Evolutionary conservation across 2,113 vertebrate genomes (phyloP), one percentile per base, ranked within the genome.

Genomic region (Limnothrissa miodon): DNA sequence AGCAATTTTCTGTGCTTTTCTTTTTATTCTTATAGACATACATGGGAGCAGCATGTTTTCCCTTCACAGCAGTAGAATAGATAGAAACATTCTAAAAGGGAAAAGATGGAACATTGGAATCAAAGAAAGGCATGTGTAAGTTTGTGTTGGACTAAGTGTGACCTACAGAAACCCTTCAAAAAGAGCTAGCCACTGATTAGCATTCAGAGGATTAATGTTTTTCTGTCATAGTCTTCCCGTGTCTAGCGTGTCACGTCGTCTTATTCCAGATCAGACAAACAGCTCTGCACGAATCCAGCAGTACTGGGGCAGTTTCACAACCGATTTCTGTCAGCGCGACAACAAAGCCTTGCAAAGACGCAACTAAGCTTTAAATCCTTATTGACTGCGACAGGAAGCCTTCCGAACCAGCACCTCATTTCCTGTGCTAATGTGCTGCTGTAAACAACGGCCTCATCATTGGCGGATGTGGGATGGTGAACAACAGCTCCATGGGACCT

Each of bases 331-430:
- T 74, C 66, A 74, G 66, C 66, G 13, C 25, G 66, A 74, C 66
- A 74, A 17, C 66, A 74, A 74, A 74, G 66, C 66, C 66, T 48
- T 36, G 66, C 66, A 74, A 74, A 74, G 66, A 74, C 66, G 11
- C 66, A 36, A 74, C 66, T 74, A 74, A 74, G 66, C 66, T 74
- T 74, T 74, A 74, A 74, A 74, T 74, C 66, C 66, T 74, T 74
- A 74, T 74, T 74, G 66, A 74, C 66, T 36, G 66, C 66, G 66
- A 74, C 66, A 74, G 66, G 25, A 74, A 74, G 66, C 13, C 66
- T 36, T n/a, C 10, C 11, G 13, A 74, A 74, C 66, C 66, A 17
- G 66, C 29, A 11, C 66, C 66, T 74, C 66, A 74, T 74, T 74
- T 74, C 66, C 66, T 74, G 66, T 33, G 13, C 66, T 74, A 74